Evolutionary conservation across 2,113 vertebrate species (phyloP).

Genomic region (Tautogolabrus adspersus): DNA sequence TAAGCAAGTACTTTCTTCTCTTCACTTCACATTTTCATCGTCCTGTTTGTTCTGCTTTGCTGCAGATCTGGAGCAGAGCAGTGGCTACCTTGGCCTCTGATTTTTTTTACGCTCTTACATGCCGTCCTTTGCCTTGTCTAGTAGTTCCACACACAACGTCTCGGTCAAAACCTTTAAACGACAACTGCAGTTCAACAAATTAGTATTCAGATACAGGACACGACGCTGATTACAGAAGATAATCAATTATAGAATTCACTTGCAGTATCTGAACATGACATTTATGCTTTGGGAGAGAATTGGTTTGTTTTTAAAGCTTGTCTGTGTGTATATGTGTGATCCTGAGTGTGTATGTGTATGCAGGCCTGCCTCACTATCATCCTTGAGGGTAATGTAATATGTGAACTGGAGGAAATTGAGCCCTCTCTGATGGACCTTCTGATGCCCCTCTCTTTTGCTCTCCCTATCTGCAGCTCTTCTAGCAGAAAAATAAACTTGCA

Average conservation of each 20-base stretch:
- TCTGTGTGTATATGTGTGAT: conserved; percentile 4
- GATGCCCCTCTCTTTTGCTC: conserved; percentile 37
- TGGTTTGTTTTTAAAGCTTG: background rate
- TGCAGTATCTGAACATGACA: background rate
- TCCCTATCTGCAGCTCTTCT: conserved; percentile 13
- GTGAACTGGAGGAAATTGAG: conserved; percentile 52
- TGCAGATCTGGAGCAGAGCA: conserved; percentile 45
- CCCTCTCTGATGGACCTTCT: conserved; percentile 37
- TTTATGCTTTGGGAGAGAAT: background rate
- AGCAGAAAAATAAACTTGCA: conserved; percentile 27
- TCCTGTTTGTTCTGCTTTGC: conserved; percentile 50
- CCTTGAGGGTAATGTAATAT: conserved; percentile 64
- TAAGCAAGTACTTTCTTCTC: conserved; percentile 4
- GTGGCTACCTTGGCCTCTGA: conserved; percentile 10
- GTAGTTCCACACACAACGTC: background rate
- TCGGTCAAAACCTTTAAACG: conserved; percentile 6
- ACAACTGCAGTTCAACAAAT: background rate
- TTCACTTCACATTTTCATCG: conserved; percentile 23
- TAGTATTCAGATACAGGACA: background rate
- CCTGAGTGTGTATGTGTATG: conserved; percentile 6
- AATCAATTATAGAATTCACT: background rate
- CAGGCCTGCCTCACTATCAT: conserved; percentile 30
- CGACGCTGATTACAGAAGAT: background rate
- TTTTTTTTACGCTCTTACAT: conserved; percentile 5
- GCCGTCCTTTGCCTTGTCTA: background rate